These are phyloP conservation scores for Zosterops borbonicus DNA, from an alignment of 2,113 vertebrate species.

Conservation along the genomic window DNA sequence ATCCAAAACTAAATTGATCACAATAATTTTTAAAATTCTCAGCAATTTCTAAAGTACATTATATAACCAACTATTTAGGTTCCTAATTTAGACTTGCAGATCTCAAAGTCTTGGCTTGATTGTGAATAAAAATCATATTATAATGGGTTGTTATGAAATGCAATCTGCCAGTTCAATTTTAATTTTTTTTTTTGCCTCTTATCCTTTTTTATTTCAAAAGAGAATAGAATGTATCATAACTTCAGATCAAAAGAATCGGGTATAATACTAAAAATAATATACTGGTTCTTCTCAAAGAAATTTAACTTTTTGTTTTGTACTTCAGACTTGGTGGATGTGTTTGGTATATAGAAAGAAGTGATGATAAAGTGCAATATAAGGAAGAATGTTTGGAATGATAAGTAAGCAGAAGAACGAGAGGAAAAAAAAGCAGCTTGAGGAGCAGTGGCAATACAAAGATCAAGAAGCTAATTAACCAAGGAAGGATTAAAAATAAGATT, in stretches of 20 bases:
- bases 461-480: not conserved
- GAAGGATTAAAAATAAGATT: not conserved
- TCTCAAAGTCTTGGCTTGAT: not conserved
- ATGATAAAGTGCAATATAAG: not conserved
- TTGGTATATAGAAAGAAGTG: not conserved
- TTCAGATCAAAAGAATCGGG: not conserved
- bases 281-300: not conserved
- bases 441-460: not conserved
- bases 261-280: not conserved
- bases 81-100: not conserved
- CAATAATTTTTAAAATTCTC: not conserved
- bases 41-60: not conserved
- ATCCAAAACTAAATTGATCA: not conserved
- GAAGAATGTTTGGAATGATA: not conserved
- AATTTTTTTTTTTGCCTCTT: fast-evolving
- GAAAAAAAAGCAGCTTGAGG: not conserved
- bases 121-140: not conserved
- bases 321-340: not conserved
- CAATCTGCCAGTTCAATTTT: not conserved
- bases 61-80: not conserved
- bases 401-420: not conserved
- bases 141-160: not conserved
- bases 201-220: not conserved
- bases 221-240: not conserved
- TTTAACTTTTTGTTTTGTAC: not conserved